Evolutionary conservation across 2,797 vertebrate species (phyloP).

Genomic region (Sebastes kiyomatsui): DNA sequence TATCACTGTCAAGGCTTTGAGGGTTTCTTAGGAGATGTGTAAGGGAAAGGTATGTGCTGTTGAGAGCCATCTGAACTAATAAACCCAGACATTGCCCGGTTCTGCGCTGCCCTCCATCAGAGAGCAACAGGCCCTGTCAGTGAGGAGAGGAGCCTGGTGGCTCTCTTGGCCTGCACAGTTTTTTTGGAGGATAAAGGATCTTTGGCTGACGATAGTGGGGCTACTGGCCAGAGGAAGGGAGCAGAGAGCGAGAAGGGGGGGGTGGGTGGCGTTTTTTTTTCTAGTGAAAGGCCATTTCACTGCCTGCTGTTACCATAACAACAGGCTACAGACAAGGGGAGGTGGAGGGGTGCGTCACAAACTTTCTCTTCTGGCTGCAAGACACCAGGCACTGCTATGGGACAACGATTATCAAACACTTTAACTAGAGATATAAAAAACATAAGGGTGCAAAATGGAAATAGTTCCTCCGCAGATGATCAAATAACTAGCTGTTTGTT

Average conservation of each 20-base stretch:
- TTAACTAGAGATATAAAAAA: not conserved
- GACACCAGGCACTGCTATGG: slow-evolving; percentile 45
- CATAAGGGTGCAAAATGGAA: not conserved
- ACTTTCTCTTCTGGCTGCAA: slow-evolving; percentile 72
- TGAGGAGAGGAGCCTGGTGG: slow-evolving; percentile 38
- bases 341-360: slow-evolving; percentile 71
- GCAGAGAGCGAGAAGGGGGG: slow-evolving; percentile 43
- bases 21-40: slow-evolving; percentile 24
- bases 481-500: slow-evolving; percentile 38
- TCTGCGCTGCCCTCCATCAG: slow-evolving; percentile 38
- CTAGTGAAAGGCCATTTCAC: slow-evolving; percentile 82
- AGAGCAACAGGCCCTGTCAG: slow-evolving; percentile 16
- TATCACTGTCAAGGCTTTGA: slow-evolving; percentile 19
- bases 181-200: slow-evolving; percentile 57
- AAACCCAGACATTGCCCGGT: slow-evolving; percentile 31
- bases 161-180: slow-evolving; percentile 37
- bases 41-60: slow-evolving; percentile 20
- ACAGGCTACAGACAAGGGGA: slow-evolving; percentile 68
- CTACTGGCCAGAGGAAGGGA: slow-evolving; percentile 70
- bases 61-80: slow-evolving; percentile 37
- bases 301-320: slow-evolving; percentile 81
- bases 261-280: slow-evolving; percentile 42
- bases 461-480: slow-evolving; percentile 21
- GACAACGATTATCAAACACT: slow-evolving; percentile 40
- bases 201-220: slow-evolving; percentile 70